Base-by-base conservation (phyloP, 2,888 invertebrate species). In the Tortricodes alternella region DNA sequence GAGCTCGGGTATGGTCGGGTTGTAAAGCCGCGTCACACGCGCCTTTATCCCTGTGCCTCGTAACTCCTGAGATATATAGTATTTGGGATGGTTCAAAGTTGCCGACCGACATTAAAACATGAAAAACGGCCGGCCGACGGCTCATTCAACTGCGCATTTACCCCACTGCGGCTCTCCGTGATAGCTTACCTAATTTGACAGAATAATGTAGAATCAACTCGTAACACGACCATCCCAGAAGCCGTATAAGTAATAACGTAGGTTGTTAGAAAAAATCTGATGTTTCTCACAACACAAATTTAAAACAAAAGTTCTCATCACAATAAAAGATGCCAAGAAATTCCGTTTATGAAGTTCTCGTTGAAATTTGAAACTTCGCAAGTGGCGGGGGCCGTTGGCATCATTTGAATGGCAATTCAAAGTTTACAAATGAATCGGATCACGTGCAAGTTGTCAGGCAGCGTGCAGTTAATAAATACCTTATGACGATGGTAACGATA, bases 21-120 rank as follows among this genome's bases (percentile, higher is more conserved):
- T 64, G 70, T 81, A 80, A 78, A 77, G 74, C 70, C 70, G 74
- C 74, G 80, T 78, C 80, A 77, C 78, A 68, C 64, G 74, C 57
- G 71, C 70, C 69, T 71, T 74, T 70, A 76, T 75, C 73, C 73
- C 73, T 73, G 75, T 74, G 74, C 71, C 78, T 82, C 89, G 76
- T 89, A 89, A 89, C 80, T 86, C 75, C 78, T 71, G 70, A 76
- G 85, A 81, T 85, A 88, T 89, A 89, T 89, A 85, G 89, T 87
- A 83, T 88, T 86, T 80, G 78, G 85, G 82, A 66, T 81, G 80
- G 82, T 78, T 86, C 89, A 89, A 89, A 89, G 88, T 81, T 64
- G 77, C 88, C 89, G 89, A 76, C 82, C 73, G 70, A 71, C 78
- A 84, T 86, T 85, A 89, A 87, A 84, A 79, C 64, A 79, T 87